These are phyloP conservation scores for Nyctalus aviator DNA, from an alignment of 2,797 vertebrate species.

Conservation along the genomic window DNA sequence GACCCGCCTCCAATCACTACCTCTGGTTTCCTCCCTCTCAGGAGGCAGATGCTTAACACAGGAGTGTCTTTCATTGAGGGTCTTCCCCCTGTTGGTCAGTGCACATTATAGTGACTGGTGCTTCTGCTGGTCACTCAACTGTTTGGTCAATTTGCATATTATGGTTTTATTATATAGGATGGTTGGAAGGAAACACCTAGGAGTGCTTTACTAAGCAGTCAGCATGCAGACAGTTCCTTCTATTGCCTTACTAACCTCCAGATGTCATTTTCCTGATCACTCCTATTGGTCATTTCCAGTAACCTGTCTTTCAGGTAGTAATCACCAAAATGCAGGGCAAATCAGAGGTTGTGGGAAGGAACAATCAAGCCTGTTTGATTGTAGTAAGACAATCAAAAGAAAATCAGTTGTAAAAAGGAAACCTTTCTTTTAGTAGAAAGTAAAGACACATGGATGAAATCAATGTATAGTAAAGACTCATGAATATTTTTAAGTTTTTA, in stretches of 20 bases:
- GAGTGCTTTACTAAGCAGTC: background rate
- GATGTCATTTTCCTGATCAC: background rate
- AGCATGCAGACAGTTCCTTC: background rate
- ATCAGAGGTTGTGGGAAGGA: background rate
- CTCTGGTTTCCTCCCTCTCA: too few relatives aligned
- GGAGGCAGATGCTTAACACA: too few relatives aligned
- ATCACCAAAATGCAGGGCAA: background rate
- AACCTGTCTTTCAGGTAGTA: slow-evolving; percentile 12
- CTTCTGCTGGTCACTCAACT: too few relatives aligned
- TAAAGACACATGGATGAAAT: background rate
- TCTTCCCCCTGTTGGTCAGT: too few relatives aligned
- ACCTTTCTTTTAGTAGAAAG: slow-evolving; percentile 3
- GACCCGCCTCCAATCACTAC: too few relatives aligned
- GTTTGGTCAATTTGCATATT: too few relatives aligned
- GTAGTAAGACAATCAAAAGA: background rate
- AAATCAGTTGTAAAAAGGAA: slow-evolving; percentile 35
- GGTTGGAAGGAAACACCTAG: background rate
- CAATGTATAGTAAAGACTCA: slow-evolving; percentile 30
- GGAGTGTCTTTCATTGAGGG: too few relatives aligned
- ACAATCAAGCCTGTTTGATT: slow-evolving; percentile 31
- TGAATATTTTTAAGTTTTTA: slow-evolving; percentile 39
- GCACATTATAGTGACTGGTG: too few relatives aligned
- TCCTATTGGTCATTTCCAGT: background rate
- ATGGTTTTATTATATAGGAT: background rate
- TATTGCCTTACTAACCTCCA: background rate